These are phyloP conservation scores for Karalla daura DNA, from an alignment of 2,797 vertebrate genomes.

Conservation along the genomic window DNA sequence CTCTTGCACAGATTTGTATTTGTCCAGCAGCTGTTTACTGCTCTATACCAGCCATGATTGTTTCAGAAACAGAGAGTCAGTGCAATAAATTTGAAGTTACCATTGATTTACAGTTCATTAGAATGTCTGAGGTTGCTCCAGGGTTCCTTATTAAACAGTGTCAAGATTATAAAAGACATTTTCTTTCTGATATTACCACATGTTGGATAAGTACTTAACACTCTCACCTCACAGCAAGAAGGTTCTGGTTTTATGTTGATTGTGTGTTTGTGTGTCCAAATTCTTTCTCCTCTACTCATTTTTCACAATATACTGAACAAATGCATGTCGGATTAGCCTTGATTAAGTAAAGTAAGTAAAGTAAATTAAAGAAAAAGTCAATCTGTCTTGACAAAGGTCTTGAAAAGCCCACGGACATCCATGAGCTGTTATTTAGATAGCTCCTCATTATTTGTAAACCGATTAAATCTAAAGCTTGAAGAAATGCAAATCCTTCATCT, in stretches of 20 bases:
- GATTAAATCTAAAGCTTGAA: neutral
- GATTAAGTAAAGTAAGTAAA: too few relatives aligned
- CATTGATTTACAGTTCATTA: neutral
- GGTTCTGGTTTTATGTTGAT: too few relatives aligned
- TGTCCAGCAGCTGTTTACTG: slow-evolving; percentile 23
- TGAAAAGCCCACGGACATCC: neutral
- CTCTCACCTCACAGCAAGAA: too few relatives aligned
- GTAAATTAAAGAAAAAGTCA: too few relatives aligned
- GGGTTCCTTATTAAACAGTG: neutral
- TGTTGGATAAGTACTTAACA: too few relatives aligned
- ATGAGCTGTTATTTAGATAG: neutral
- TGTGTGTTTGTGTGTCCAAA: too few relatives aligned
- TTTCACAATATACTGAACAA: too few relatives aligned
- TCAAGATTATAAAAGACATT: too few relatives aligned
- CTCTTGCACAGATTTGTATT: slow-evolving; percentile 46
- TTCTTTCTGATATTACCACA: too few relatives aligned
- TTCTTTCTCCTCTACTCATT: too few relatives aligned
- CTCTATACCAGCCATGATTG: slow-evolving; percentile 5
- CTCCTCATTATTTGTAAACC: neutral
- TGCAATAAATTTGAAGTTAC: slow-evolving; percentile 2
- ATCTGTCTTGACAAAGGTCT: neutral
- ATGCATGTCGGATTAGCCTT: too few relatives aligned
- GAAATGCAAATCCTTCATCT: too few relatives aligned
- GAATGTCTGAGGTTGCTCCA: neutral
- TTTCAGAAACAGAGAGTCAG: neutral